Evolutionary conservation across 2,888 invertebrate species (phyloP).

Genomic region (Ypsolopha sequella): DNA sequence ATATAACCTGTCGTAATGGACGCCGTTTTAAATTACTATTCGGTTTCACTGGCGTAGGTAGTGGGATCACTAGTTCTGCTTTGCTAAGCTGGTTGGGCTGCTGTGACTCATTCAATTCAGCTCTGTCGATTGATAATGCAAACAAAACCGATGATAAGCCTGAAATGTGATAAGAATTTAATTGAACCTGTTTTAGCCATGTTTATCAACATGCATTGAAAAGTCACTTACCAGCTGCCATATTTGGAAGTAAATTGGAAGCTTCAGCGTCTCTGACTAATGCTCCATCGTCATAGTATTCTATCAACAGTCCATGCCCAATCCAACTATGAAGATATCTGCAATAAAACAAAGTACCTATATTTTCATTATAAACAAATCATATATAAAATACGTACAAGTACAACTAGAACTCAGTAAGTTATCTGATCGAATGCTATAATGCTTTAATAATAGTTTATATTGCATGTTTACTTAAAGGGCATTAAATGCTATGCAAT

Average conservation of each 20-base stretch:
- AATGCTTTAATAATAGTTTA: no score
- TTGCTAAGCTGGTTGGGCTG: constrained; percentile 54
- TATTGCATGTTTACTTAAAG: no score
- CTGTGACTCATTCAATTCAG: constrained; percentile 78
- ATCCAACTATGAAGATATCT: constrained; percentile 83
- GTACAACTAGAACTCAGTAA: no score
- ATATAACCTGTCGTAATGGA: constrained; percentile 60
- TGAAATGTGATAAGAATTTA: constrained; percentile 37
- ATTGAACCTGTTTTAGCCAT: not conserved
- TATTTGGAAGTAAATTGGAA: constrained; percentile 82
- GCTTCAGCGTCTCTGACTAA: constrained; percentile 85
- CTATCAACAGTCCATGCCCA: constrained; percentile 73
- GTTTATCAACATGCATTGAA: not conserved
- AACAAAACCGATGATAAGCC: constrained; percentile 91
- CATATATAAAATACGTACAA: no score
- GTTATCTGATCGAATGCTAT: no score
- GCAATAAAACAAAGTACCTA: constrained; percentile 13
- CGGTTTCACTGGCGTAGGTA: constrained; percentile 72
- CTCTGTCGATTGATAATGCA: constrained; percentile 91
- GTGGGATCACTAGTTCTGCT: constrained; percentile 79
- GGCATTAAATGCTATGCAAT: no score
- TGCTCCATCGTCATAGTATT: constrained; percentile 90
- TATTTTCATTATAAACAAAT: not conserved
- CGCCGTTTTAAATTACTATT: constrained; percentile 47
- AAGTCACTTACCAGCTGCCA: constrained; percentile 80